phyloP scores from a whole-genome alignment of 2,797 vertebrate species.

The Hippocampus kuda region DNA sequence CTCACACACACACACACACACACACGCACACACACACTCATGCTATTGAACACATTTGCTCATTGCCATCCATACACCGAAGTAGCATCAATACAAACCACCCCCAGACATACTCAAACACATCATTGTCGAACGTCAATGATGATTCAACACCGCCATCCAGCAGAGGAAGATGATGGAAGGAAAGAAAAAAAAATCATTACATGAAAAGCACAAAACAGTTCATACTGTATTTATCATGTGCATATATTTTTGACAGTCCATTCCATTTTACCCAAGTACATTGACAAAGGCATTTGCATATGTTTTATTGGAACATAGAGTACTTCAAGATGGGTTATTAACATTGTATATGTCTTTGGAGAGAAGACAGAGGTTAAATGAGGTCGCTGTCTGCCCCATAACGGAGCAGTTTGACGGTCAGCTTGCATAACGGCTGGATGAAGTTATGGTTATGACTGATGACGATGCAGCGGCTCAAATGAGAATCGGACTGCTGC shows the following conservation, averaged over 20 bases:
- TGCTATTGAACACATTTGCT: slow-evolving; percentile 3
- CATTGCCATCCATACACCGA: neutral
- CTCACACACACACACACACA: slow-evolving; percentile 16
- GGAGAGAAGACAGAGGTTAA: slow-evolving; percentile 19
- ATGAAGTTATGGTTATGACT: slow-evolving; percentile 21
- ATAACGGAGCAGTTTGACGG: slow-evolving; percentile 29
- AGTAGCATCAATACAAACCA: slow-evolving; percentile 6
- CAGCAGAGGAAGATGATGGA: slow-evolving; percentile 9
- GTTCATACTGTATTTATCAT: slow-evolving; percentile 28
- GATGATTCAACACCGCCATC: slow-evolving; percentile 17
- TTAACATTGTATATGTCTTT: slow-evolving; percentile 16
- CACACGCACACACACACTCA: neutral
- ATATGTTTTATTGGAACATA: slow-evolving; percentile 20
- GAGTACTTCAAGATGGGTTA: slow-evolving; percentile 27
- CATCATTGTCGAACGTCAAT: slow-evolving; percentile 23
- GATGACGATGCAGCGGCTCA: slow-evolving; percentile 19
- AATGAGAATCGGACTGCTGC: slow-evolving; percentile 17
- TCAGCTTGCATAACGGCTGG: slow-evolving; percentile 8
- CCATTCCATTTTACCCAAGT: slow-evolving; percentile 8
- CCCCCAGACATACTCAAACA: neutral
- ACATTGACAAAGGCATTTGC: slow-evolving; percentile 31
- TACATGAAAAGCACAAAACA: slow-evolving; percentile 27
- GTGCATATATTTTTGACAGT: slow-evolving; percentile 31
- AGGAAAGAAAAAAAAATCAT: slow-evolving; percentile 19
- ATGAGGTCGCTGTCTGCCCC: slow-evolving; percentile 27